Evolutionary conservation across 2,888 invertebrate species (phyloP), one percentile per base, ranked within the genome.

Genomic region (Drosophila picticornis): DNA sequence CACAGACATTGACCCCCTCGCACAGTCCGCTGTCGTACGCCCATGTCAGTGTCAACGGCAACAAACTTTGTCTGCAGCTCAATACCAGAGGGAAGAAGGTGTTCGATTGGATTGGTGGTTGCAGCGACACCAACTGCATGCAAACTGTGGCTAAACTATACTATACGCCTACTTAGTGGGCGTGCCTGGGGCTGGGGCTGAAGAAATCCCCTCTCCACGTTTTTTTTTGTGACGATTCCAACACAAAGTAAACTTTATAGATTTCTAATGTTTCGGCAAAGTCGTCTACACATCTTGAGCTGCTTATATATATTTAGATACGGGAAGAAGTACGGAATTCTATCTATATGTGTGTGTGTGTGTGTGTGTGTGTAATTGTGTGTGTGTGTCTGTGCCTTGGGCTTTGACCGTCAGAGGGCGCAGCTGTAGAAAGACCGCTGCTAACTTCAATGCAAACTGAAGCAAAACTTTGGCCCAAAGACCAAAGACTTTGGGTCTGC

Each of bases 181-280:
- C 40, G 58, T 58, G 68, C 29, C 38, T 51, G 55, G 9, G 32
- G 34, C 4, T n/a, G 6, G 11, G 31, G 36, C 10, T 22, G 9
- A 1, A n/a, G 25, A 27, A 38, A 51, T 52, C 67, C 29, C 51
- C 1, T n/a, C 5, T 25, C 2, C 16, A 5, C 19, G 2, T 32
- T 16, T 13, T 22, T 27, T 22, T 13, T 27, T 57, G 22, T 43
- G 36, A 52, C 51, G 36, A 57, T 50, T 51, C 11, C 52, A 78
- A 68, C 59, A 58, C 73, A 75, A 80, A 84, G 75, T 83, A 75
- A 88, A 90, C 80, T 88, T 85, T 81, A 84, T 75, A 72, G 84
- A 87, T 87, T 81, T 77, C 82, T 74, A 75, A 88, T 82, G 68
- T 76, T 72, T 64, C 51, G 70, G 60, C 72, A 25, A 25, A 46